Evolutionary conservation across 2,888 invertebrate species (phyloP).

Genomic region (Drosophila mayaguana): DNA sequence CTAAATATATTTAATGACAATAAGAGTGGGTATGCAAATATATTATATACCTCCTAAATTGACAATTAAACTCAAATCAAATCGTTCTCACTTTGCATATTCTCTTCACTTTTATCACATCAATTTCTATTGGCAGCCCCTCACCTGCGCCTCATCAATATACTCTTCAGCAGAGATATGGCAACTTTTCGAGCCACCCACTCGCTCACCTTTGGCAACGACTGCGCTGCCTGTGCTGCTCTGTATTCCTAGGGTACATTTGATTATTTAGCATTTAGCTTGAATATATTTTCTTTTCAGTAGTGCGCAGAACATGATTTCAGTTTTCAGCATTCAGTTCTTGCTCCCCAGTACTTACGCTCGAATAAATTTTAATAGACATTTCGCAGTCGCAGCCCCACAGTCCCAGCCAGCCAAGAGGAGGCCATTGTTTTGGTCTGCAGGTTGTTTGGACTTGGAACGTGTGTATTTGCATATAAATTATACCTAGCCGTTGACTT

Average conservation of each 20-base stretch:
- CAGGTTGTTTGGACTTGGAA: constrained; percentile 65
- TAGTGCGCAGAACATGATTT: constrained; percentile 73
- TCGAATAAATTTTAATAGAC: constrained; percentile 80
- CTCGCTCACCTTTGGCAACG: constrained; percentile 17
- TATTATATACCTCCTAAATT: background rate
- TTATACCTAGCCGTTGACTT: constrained; percentile 77
- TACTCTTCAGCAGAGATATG: background rate
- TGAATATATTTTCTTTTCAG: constrained; percentile 73
- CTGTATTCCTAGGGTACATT: constrained; percentile 61
- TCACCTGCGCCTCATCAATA: background rate
- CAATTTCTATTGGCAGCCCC: too few species aligned
- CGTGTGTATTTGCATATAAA: constrained; percentile 80
- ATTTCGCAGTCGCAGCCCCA: constrained; percentile 59
- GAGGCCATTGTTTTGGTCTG: constrained; percentile 55
- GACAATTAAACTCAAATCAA: background rate
- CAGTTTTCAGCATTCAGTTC: constrained; percentile 50
- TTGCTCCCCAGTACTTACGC: constrained; percentile 70
- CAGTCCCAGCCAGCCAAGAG: constrained; percentile 9
- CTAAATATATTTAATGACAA: background rate
- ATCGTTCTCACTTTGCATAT: background rate
- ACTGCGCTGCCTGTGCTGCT: constrained; percentile 9
- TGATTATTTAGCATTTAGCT: constrained; percentile 76
- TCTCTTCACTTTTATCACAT: background rate
- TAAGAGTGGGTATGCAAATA: background rate
- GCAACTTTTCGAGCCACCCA: constrained; percentile 34